Conservation (phyloP, 1,140 invertebrate genomes). For the Trichomalopsis sarcophagae region DNA sequence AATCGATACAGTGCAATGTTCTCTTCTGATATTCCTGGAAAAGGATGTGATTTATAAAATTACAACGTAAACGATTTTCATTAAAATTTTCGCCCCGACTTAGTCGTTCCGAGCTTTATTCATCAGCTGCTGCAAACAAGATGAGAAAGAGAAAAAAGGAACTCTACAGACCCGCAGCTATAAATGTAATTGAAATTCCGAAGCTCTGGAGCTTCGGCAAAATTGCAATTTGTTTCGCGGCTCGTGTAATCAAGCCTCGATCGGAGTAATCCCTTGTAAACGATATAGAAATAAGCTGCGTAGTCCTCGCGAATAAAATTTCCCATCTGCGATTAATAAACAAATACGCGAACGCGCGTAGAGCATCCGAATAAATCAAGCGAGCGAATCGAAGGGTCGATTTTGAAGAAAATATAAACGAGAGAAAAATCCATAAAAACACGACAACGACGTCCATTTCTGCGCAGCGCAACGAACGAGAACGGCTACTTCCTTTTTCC, state of each 20-base stretch:
- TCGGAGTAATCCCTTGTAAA: neutral
- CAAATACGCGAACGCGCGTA: neutral
- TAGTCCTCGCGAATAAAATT: too few species aligned
- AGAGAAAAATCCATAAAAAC: too few species aligned
- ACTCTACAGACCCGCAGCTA: neutral
- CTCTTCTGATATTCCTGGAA: too few species aligned
- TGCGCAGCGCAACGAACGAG: neutral
- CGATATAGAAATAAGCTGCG: neutral
- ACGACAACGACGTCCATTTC: too few species aligned
- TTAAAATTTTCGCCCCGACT: neutral
- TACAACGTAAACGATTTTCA: neutral
- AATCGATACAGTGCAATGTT: too few species aligned
- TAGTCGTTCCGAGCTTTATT: neutral
- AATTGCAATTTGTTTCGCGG: slow-evolving; percentile 1
- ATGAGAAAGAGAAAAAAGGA: neutral
- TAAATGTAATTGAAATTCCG: slow-evolving; percentile 30
- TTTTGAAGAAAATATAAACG: too few species aligned
- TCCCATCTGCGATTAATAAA: neutral
- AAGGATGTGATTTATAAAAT: too few species aligned
- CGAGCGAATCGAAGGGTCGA: too few species aligned
- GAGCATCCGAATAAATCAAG: too few species aligned
- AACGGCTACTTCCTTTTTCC: neutral
- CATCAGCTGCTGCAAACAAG: neutral
- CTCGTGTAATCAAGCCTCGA: neutral
- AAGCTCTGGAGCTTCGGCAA: neutral